Conservation (phyloP, 2,113 vertebrate genomes). For the Plotosus lineatus region DNA sequence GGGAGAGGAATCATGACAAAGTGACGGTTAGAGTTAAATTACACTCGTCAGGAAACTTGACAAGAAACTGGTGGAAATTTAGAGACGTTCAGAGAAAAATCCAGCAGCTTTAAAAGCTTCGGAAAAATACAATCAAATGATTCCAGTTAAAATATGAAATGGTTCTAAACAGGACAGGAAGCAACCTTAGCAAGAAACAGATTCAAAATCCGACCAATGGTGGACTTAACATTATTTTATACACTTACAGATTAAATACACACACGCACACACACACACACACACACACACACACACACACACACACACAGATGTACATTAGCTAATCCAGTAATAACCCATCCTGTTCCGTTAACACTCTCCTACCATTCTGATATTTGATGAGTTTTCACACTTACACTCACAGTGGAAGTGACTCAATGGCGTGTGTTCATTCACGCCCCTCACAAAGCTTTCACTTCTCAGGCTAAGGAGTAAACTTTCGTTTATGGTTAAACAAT, state of each 20-base stretch:
- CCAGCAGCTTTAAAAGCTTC: no score
- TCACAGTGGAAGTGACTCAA: conserved; percentile 28
- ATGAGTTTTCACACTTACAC: conserved; percentile 25
- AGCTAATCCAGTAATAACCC: neutral
- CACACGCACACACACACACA: neutral
- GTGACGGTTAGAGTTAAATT: no score
- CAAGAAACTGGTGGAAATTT: no score
- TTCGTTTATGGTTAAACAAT: conserved; percentile 69
- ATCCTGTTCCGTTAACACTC: conserved; percentile 8
- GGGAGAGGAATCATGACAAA: no score
- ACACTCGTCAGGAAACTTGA: no score
- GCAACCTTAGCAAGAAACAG: no score
- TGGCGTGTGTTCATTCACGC: conserved; percentile 38
- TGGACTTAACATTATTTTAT: no score
- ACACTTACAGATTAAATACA: neutral
- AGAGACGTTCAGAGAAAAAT: no score
- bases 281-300: conserved; percentile 7
- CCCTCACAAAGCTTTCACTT: conserved; percentile 35
- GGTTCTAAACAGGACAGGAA: no score
- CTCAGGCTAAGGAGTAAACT: conserved; percentile 52
- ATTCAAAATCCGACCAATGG: no score
- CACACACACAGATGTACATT: neutral
- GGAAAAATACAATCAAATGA: no score
- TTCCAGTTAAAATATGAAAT: no score
- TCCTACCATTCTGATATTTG: conserved; percentile 16